These are phyloP conservation scores for Mastigias papua DNA, from an alignment of 30 jellyfish, hydroid and myxozoan species.

Conservation along the genomic window DNA sequence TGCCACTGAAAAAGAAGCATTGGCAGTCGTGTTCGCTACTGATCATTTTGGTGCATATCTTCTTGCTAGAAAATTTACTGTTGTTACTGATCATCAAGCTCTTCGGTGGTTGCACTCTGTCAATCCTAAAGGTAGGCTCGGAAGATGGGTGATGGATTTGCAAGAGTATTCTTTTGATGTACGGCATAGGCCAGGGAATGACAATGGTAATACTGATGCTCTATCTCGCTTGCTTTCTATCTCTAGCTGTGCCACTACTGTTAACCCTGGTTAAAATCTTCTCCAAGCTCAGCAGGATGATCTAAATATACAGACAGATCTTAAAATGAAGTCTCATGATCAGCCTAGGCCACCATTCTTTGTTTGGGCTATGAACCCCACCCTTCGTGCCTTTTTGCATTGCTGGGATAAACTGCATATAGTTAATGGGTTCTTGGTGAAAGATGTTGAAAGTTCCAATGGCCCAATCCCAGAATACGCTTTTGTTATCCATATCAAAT, in stretches of 20 bases:
- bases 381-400: conserved; percentile 45
- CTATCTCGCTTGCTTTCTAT: conserved; percentile 39
- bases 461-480: conserved; percentile 34
- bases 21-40: conserved; percentile 64
- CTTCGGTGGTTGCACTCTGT: conserved; percentile 61
- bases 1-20: conserved; percentile 69
- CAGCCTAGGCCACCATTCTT: conserved; percentile 37
- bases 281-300: conserved; percentile 29
- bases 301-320: not conserved
- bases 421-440: conserved; percentile 32
- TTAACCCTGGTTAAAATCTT: not conserved
- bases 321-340: conserved; percentile 14
- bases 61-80: conserved; percentile 46
- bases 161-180: too few species aligned
- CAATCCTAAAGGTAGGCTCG: too few species aligned
- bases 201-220: conserved; percentile 74
- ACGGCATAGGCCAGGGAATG: conserved; percentile 51
- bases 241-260: conserved; percentile 41
- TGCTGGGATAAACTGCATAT: conserved; percentile 41
- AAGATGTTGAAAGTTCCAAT: not conserved
- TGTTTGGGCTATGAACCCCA: conserved; percentile 43
- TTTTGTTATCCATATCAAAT: conserved; percentile 19
- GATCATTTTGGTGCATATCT: conserved; percentile 40
- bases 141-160: too few species aligned
- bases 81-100: conserved; percentile 52